Base-by-base conservation (phyloP, 2,113 vertebrate species). In the Martes martes region DNA sequence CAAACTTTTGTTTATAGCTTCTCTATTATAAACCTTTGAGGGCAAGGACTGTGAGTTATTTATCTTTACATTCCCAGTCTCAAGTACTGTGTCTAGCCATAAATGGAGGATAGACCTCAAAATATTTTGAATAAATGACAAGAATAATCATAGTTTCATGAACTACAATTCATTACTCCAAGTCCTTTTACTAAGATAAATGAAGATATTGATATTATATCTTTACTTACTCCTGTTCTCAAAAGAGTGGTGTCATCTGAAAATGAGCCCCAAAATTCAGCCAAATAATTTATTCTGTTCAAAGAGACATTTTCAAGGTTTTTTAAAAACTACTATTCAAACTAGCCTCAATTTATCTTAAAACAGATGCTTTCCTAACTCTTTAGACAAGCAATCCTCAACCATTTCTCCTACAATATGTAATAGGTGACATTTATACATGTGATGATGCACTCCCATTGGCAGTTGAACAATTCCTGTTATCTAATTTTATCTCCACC, bases 281-380 rank as follows among this genome's bases (percentile, higher is more conserved):
- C 28, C 67, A 65, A 93, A 89, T 63, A 90, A 90, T 93, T 79
- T 79, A 90, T 93, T 95, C 31, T 85, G 4, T 71, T 78, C 59
- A 79, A 61, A 95, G 89, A 81, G 31, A n/a, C 31, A 90, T 67
- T 81, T 95, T 86, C 31, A 26, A 85, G 28, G 79, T 55, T 33
- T 92, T 79, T 71, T 47, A 55, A 81, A 81, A 74, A 78, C 57
- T 61, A 67, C 15, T 82, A 61, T 79, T 57, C 65, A 93, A 78
- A 90, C 15, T 65, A 55, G 36, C 28, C 73, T 92, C 71, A 85
- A 39, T 50, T 73, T 94, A 84, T 79, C 28, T 94, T 88, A 71
- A 90, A 93, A 82, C 42, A 83, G 39, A 76, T 63, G 23, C 31
- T 74, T 85, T 16, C 28, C 89, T 89, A 52, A 26, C 80, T 83